Evolutionary conservation across 2,888 invertebrate genomes (phyloP).

Genomic region (Platypus cylindrus): DNA sequence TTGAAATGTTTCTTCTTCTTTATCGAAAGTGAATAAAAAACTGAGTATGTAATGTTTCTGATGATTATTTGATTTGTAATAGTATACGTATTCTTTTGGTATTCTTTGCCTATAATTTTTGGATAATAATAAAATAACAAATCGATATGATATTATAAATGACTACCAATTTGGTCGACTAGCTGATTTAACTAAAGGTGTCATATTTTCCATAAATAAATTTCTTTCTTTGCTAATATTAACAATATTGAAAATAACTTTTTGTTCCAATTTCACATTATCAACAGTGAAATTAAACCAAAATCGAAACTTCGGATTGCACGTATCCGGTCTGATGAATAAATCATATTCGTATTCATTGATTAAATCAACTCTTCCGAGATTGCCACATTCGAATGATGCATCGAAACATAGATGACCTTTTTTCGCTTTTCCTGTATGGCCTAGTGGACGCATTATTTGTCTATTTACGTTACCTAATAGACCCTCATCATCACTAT

Average conservation of each 20-base stretch:
- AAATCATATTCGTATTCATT: conserved; percentile 94
- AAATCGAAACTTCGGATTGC: conserved; percentile 80
- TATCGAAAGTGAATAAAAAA: conserved; percentile 88
- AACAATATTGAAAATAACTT: conserved; percentile 92
- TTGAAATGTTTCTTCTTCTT: conserved; percentile 89
- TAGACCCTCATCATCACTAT: conserved; percentile 87
- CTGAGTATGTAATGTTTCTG: conserved; percentile 85
- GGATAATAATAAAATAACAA: background rate
- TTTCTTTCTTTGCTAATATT: conserved; percentile 90
- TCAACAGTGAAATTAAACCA: conserved; percentile 99
- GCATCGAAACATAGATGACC: conserved; percentile 96
- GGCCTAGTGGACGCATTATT: conserved; percentile 79
- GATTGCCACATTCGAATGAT: conserved; percentile 91
- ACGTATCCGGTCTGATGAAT: conserved; percentile 91
- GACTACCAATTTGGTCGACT: conserved; percentile 80
- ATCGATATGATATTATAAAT: background rate
- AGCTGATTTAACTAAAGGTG: conserved; percentile 86
- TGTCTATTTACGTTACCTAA: conserved; percentile 82
- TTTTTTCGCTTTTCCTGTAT: conserved; percentile 89
- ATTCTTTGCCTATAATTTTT: conserved; percentile 55
- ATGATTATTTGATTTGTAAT: conserved; percentile 81
- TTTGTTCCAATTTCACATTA: conserved; percentile 87
- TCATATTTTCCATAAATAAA: conserved; percentile 79
- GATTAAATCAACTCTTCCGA: conserved; percentile 88
- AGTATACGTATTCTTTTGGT: conserved; percentile 74